Conservation (phyloP, 2,888 invertebrate species). For the Volucella zonaria region DNA sequence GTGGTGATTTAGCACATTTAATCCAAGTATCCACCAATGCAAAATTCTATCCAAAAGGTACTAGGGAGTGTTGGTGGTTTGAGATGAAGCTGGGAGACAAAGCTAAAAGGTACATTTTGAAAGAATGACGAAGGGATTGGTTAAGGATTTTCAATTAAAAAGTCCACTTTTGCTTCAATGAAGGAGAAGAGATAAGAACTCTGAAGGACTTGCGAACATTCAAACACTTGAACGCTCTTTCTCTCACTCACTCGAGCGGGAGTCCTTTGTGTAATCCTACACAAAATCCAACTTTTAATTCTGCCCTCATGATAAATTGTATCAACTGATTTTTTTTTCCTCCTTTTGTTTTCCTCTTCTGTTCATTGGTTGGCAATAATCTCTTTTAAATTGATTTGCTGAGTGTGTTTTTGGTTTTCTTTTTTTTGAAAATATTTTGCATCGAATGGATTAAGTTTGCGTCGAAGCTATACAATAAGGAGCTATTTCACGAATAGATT, state of each 20-base stretch:
- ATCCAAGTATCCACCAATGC: constrained; percentile 52
- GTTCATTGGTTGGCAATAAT: constrained; percentile 50
- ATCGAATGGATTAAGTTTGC: constrained; percentile 39
- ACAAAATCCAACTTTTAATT: constrained; percentile 63
- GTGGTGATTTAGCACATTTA: constrained; percentile 69
- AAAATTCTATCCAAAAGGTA: constrained; percentile 9
- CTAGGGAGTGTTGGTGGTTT: neutral
- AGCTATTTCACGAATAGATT: neutral
- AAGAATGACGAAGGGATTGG: constrained; percentile 50
- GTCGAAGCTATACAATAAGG: constrained; percentile 4
- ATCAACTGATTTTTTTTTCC: constrained; percentile 18
- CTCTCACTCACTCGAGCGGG: neutral
- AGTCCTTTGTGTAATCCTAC: constrained; percentile 51
- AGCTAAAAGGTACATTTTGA: constrained; percentile 11
- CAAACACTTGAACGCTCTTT: constrained; percentile 32
- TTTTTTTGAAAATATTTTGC: constrained; percentile 37
- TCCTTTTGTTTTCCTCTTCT: neutral
- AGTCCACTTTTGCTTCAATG: constrained; percentile 65
- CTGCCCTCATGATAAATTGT: constrained; percentile 43
- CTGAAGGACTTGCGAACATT: constrained; percentile 9
- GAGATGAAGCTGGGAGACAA: neutral
- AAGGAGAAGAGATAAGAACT: constrained; percentile 64
- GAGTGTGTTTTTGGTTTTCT: neutral
- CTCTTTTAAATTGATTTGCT: constrained; percentile 67
- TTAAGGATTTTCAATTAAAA: constrained; percentile 69